Evolutionary conservation across 2,113 vertebrate species (phyloP).

Genomic region (Micronisus gabar): DNA sequence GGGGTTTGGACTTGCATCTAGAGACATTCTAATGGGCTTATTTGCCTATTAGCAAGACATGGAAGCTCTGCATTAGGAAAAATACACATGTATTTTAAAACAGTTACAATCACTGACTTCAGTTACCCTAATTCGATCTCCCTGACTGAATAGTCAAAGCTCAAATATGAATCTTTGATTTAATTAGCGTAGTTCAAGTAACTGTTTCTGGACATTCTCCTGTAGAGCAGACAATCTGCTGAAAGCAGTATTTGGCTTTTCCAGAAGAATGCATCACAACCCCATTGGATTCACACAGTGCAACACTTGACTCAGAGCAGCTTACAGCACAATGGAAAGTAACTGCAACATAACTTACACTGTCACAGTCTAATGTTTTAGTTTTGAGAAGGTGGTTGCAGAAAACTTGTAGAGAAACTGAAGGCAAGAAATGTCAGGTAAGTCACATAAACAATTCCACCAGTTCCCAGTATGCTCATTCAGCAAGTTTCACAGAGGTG

Average conservation of each 20-base stretch:
- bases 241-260: not conserved
- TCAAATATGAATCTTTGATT: not conserved
- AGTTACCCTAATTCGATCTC: not conserved
- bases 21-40: not conserved
- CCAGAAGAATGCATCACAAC: not conserved
- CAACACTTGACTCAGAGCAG: not conserved
- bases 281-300: not conserved
- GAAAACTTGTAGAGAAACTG: not conserved
- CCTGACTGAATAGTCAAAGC: not conserved
- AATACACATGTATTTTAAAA: not conserved
- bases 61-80: not conserved
- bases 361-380: not conserved
- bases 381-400: not conserved
- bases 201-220: not conserved
- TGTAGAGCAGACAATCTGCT: not conserved
- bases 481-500: not conserved
- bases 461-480: not conserved
- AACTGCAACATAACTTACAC: not conserved
- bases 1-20: not conserved
- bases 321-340: not conserved
- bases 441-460: not conserved
- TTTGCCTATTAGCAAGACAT: not conserved
- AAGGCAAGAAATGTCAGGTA: not conserved
- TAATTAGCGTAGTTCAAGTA: not conserved
- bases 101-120: not conserved